phyloP scores from a whole-genome alignment of 2,113 vertebrate genomes.

The Mola mola region DNA sequence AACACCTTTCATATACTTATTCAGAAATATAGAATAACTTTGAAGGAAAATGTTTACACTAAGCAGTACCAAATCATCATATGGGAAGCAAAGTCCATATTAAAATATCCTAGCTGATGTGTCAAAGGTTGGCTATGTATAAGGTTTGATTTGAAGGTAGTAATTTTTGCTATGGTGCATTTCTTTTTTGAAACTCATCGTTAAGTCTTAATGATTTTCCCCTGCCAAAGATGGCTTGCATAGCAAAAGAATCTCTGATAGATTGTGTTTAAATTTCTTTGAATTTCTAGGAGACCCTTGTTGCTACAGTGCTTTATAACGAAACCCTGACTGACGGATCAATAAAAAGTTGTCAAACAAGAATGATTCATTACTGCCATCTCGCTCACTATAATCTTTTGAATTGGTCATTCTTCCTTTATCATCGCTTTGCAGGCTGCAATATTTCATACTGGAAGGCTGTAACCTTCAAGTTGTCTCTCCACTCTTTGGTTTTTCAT shows the following conservation, averaged over 20 bases:
- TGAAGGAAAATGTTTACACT: background rate
- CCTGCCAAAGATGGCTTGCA: background rate
- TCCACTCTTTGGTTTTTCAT: constrained; percentile 18
- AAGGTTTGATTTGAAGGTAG: too few relatives aligned
- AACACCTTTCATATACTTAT: background rate
- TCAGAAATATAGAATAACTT: background rate
- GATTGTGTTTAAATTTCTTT: constrained; percentile 5
- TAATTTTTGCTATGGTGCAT: too few relatives aligned
- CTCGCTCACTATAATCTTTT: constrained; percentile 33
- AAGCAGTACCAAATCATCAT: background rate
- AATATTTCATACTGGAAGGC: constrained; percentile 37
- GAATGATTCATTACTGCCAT: constrained; percentile 41
- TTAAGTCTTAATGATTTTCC: too few relatives aligned
- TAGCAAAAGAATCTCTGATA: background rate
- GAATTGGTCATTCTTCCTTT: constrained; percentile 29
- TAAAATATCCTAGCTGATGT: too few relatives aligned
- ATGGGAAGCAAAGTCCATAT: background rate
- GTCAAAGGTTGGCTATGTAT: too few relatives aligned
- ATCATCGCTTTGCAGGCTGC: constrained; percentile 38
- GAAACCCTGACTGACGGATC: constrained; percentile 35
- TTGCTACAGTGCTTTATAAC: constrained; percentile 18
- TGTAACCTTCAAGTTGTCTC: constrained; percentile 36
- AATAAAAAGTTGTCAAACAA: constrained; percentile 47
- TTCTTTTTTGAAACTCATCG: too few relatives aligned
- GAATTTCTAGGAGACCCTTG: background rate